A percentile compares a stretch with the other conserved stretches of the same genome.
These are phyloP conservation scores for Idaea aversata DNA, from an alignment of 2,888 invertebrate genomes.

Conservation along the genomic window DNA sequence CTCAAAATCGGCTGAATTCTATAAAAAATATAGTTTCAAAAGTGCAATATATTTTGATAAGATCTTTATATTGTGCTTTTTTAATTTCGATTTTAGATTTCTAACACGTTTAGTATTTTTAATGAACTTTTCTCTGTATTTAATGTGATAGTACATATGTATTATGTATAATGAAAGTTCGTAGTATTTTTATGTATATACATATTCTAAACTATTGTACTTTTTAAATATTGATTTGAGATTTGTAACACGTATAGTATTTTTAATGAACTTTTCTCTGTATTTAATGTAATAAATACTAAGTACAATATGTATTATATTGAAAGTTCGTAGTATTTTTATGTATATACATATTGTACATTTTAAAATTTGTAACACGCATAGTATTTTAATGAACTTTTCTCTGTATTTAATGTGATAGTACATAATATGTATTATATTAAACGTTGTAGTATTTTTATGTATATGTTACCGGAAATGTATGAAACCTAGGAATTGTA, in stretches of 20 bases:
- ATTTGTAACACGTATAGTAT: no score
- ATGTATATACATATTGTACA: not conserved
- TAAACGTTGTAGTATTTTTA: no score
- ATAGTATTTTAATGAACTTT: not conserved
- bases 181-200: no score
- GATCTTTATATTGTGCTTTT: slow-evolving; percentile 16
- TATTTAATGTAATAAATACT: not conserved
- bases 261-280: not conserved
- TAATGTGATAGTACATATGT: not conserved
- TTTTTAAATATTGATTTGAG: not conserved
- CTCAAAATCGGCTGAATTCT: slow-evolving; percentile 10
- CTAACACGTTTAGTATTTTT: not conserved
- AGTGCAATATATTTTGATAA: slow-evolving; percentile 25
- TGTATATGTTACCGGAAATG: no score
- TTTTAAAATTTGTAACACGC: not conserved
- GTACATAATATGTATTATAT: no score
- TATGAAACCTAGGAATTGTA: no score
- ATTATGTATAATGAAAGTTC: no score
- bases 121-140: not conserved
- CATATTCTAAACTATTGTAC: not conserved
- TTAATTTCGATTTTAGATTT: no score
- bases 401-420: not conserved
- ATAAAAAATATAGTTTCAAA: slow-evolving; percentile 13
- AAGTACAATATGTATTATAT: no score
- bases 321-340: no score